These are phyloP conservation scores for Tichodroma muraria DNA, from an alignment of 2,113 vertebrate species.

Conservation along the genomic window DNA sequence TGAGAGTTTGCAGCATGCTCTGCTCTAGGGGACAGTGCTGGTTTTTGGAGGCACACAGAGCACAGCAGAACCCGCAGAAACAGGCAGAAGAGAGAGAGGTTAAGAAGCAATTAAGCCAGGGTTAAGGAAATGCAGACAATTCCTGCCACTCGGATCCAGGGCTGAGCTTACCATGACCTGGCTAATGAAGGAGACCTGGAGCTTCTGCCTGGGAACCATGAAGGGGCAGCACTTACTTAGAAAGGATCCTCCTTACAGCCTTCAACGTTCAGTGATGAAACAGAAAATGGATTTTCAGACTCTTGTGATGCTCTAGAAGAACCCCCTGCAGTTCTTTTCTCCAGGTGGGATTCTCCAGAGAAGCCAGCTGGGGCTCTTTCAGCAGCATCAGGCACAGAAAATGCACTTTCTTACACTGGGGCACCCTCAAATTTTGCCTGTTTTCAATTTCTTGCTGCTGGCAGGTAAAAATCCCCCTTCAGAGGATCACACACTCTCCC, in stretches of 20 bases:
- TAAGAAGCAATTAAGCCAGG: background rate
- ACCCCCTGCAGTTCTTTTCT: background rate
- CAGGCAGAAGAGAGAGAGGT: background rate
- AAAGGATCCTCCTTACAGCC: conserved; percentile 15
- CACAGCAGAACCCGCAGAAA: background rate
- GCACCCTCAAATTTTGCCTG: background rate
- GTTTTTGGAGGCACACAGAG: background rate
- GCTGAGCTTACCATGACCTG: background rate
- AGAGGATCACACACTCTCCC: background rate
- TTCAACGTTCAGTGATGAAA: background rate
- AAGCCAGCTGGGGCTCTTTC: background rate
- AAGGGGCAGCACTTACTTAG: background rate
- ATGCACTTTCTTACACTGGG: background rate
- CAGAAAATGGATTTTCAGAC: background rate
- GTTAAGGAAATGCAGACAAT: background rate
- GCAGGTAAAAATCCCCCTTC: background rate
- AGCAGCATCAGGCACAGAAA: background rate
- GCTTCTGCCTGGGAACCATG: background rate
- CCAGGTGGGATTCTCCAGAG: background rate
- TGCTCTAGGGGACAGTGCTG: background rate
- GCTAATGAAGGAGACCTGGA: background rate
- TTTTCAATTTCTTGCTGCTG: background rate
- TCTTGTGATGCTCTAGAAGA: background rate
- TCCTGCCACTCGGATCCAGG: background rate
- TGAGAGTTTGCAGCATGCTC: background rate